These are phyloP conservation scores for rat (Rattus norvegicus) DNA, from an alignment of 2,113 vertebrate genomes.

Conservation along the genomic window DNA sequence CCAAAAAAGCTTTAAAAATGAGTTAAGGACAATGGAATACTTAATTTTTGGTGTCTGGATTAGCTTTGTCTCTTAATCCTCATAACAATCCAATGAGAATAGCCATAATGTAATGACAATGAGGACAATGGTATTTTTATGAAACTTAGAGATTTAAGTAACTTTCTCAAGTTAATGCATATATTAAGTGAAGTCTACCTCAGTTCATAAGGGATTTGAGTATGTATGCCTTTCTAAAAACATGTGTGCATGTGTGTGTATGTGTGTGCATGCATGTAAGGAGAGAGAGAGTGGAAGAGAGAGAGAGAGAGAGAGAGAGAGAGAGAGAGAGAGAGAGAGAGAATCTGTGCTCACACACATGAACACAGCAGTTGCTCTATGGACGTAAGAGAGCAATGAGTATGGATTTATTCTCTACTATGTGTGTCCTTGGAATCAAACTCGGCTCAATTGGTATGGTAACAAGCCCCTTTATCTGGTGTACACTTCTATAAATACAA, in stretches of 20 bases:
- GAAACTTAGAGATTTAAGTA: not conserved
- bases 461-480: not conserved
- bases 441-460: not conserved
- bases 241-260: not conserved
- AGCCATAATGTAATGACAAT: too few species aligned
- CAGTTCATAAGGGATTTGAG: not conserved
- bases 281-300: too few species aligned
- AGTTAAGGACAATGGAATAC: not conserved
- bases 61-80: not conserved
- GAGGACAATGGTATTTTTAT: not conserved
- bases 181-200: not conserved
- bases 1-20: not conserved
- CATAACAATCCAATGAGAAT: not conserved
- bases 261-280: not conserved
- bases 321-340: not conserved
- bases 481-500: not conserved
- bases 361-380: not conserved
- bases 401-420: not conserved
- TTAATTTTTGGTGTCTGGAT: not conserved
- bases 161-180: not conserved
- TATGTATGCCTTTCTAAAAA: not conserved
- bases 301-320: too few species aligned
- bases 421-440: not conserved
- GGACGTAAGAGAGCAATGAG: not conserved
- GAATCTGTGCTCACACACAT: not conserved